Evolutionary conservation across 2,888 invertebrate genomes (phyloP).

Genomic region (Meiosimyza decipiens): DNA sequence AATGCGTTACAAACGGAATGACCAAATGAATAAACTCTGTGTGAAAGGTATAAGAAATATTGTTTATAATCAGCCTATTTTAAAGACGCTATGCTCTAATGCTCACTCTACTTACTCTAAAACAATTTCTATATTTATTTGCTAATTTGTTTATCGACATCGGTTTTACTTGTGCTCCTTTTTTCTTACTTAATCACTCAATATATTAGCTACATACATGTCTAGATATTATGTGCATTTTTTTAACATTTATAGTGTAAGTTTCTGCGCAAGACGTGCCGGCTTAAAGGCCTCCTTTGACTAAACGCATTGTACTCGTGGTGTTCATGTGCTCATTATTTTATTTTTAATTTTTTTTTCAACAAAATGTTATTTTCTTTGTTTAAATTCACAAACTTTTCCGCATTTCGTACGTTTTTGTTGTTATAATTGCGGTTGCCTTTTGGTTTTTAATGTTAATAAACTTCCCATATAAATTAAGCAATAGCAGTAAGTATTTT

Average conservation of each 20-base stretch:
- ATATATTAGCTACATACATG: too few relatives aligned
- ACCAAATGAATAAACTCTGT: too few relatives aligned
- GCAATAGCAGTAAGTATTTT: not conserved
- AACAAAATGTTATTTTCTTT: constrained; percentile 16
- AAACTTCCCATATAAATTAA: constrained; percentile 51
- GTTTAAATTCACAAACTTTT: constrained; percentile 38
- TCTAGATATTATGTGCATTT: too few relatives aligned
- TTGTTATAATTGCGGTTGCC: constrained; percentile 40
- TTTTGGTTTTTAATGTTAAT: constrained; percentile 54
- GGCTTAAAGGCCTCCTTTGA: constrained; percentile 28
- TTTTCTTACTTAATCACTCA: too few relatives aligned
- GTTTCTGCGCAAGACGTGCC: constrained; percentile 29
- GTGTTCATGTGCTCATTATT: constrained; percentile 18
- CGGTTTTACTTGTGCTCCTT: too few relatives aligned
- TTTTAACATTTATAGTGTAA: not conserved
- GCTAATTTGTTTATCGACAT: too few relatives aligned
- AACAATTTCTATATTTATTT: too few relatives aligned
- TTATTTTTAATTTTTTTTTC: not conserved
- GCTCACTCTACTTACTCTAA: too few relatives aligned
- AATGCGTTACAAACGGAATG: too few relatives aligned
- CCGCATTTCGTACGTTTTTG: constrained; percentile 37
- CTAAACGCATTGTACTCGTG: constrained; percentile 7
- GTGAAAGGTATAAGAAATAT: too few relatives aligned
- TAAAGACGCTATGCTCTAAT: too few relatives aligned
- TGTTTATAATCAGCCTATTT: too few relatives aligned